Evolutionary conservation across 2,113 vertebrate genomes (phyloP).

Genomic region (Nestor notabilis): DNA sequence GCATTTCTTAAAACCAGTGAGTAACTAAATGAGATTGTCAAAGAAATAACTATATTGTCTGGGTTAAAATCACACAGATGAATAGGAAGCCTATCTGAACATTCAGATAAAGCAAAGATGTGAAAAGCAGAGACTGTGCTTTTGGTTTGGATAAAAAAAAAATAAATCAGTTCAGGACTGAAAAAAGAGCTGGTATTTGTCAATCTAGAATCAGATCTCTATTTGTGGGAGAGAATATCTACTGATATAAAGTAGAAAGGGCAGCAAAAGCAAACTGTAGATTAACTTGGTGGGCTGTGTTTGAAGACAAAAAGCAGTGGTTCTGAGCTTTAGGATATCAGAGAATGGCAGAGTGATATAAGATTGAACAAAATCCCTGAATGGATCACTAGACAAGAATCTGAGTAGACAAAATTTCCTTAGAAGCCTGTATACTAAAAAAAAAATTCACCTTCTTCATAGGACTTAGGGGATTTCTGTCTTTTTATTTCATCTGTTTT

Average conservation of each 20-base stretch:
- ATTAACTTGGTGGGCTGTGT: not conserved
- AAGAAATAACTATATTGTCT: not conserved
- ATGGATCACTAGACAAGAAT: not conserved
- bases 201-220: not conserved
- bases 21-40: not conserved
- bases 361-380: not conserved
- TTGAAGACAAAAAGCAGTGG: not conserved
- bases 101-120: not conserved
- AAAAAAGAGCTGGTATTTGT: not conserved
- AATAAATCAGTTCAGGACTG: not conserved
- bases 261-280: not conserved
- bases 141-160: not conserved
- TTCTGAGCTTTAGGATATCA: not conserved
- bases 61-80: not conserved
- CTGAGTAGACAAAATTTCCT: not conserved
- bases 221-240: not conserved
- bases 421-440: not conserved
- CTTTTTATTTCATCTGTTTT: not conserved
- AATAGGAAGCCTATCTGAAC: not conserved
- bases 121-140: not conserved
- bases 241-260: not conserved
- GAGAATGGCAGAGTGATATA: not conserved
- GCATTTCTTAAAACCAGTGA: not conserved
- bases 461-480: not conserved
- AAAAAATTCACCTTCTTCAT: not conserved